Conservation (phyloP, 2,888 invertebrate genomes). For the Aporophyla lueneburgensis region DNA sequence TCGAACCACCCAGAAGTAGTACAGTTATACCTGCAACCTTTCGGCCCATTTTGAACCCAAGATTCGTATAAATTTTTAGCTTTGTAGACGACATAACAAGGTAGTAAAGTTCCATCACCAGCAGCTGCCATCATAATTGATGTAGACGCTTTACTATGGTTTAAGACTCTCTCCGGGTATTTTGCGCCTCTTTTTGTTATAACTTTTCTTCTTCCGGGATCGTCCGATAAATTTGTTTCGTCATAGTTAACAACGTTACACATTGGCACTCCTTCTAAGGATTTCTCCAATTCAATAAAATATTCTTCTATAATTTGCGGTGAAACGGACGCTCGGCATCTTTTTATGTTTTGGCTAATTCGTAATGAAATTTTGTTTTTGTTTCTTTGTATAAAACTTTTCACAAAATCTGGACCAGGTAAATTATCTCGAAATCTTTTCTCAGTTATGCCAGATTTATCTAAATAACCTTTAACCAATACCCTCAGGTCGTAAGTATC, state of each 20-base stretch:
- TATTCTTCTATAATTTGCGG: conserved; percentile 27
- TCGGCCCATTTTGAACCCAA: conserved; percentile 78
- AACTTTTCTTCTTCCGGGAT: conserved; percentile 51
- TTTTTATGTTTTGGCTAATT: conserved; percentile 37
- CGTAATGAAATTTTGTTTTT: conserved; percentile 32
- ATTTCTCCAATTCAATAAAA: conserved; percentile 32
- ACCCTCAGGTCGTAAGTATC: conserved; percentile 44
- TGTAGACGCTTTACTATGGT: conserved; percentile 69
- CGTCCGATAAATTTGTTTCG: conserved; percentile 54
- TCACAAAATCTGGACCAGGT: conserved; percentile 33
- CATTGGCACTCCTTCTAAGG: conserved; percentile 27
- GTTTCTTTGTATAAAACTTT: conserved; percentile 26
- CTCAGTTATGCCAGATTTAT: conserved; percentile 25
- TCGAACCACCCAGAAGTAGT: conserved; percentile 76
- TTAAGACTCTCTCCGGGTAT: conserved; percentile 58
- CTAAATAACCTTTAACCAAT: conserved; percentile 38
- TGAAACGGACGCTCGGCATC: conserved; percentile 31
- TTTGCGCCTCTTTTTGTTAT: conserved; percentile 45
- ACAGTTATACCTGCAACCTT: conserved; percentile 73
- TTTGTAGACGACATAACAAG: conserved; percentile 80
- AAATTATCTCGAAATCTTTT: conserved; percentile 38
- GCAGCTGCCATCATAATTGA: conserved; percentile 77
- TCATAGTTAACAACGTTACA: conserved; percentile 51
- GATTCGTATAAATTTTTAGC: conserved; percentile 72
- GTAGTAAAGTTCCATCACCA: conserved; percentile 73